Evolutionary conservation across 2,113 vertebrate genomes (phyloP), one percentile per base, ranked within the genome.

Genomic region (Narcine bancroftii): DNA sequence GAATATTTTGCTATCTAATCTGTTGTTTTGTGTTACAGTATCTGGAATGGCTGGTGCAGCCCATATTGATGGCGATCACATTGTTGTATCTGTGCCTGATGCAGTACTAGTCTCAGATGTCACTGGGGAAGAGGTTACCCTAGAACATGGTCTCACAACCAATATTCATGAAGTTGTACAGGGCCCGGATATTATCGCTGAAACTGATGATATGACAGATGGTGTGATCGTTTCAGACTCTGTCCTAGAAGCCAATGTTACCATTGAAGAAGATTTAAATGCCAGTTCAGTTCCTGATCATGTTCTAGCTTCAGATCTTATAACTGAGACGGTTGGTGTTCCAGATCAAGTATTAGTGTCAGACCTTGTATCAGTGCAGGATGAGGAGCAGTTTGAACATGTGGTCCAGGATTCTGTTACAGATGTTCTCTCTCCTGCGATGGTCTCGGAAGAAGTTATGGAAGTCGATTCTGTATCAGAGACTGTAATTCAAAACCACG

Each of bases 51-150:
- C 98, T 92, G 99, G 99, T 94, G 97, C 98, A 93, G 98, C 99
- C 92, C 98, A 99, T 94, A 98, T 99, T 66, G 98, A 99, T 71
- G 99, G 98, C 91, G 99, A 99, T 92, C 99, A 99, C 95, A 99
- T 99, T 92, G 98, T 99, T 93, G 98, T 99, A 75, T 99, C 99
- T 6, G 99, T 99, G 79, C 98, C 99, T 0, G 98, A 99, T 94
- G 98, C 97, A 26, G 98, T 99, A 92, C 97, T 99, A 92, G 97
- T 99, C 92, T 99, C 99, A 42, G 98, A 99, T 53, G 98, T 99
- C 94, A 98, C 98, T 0, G 98, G 99, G 6, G 98, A 99, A 73
- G 99, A 98, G 87, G 98, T 99, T 93, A 96, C 98, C 85, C 95
- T 99, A 56, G 98, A 99, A 93, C 97, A 98, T 24, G 97, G 95